A percentile compares a stretch with the other conserved stretches of the same genome.
Conservation (phyloP, 2,797 vertebrate genomes). For the Petrocephalus sullivani region DNA sequence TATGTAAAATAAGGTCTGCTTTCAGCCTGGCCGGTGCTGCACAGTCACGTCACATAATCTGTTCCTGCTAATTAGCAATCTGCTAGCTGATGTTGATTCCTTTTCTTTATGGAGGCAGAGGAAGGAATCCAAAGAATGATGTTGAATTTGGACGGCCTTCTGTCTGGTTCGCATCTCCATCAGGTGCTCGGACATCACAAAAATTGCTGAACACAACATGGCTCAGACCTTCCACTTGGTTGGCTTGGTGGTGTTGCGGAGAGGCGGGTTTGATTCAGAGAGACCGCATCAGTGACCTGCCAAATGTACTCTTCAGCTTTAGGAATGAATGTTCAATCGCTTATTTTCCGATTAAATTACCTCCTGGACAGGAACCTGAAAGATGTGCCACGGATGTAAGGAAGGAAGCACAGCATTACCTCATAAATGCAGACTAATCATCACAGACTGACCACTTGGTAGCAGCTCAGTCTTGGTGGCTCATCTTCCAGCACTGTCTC, state of each 20-base stretch:
- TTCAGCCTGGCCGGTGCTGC: not conserved
- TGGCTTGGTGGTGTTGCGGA: not conserved
- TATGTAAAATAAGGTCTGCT: not conserved
- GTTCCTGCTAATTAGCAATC: not conserved
- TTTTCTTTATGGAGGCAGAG: not conserved
- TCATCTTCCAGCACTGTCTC: not conserved
- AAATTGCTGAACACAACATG: not conserved
- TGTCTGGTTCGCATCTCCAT: not conserved
- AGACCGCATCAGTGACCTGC: not conserved
- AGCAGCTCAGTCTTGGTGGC: not conserved
- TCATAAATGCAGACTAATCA: not conserved
- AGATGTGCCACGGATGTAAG: not conserved
- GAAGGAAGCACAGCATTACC: not conserved
- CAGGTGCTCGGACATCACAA: not conserved
- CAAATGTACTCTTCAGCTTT: not conserved
- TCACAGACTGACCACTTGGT: not conserved
- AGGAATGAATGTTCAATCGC: not conserved
- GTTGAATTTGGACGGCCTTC: not conserved
- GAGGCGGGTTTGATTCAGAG: not conserved
- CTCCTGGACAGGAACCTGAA: not conserved
- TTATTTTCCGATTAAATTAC: not conserved
- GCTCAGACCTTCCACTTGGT: not conserved
- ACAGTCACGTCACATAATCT: not conserved
- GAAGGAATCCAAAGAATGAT: not conserved
- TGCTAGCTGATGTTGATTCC: not conserved